Evolutionary conservation across 2,797 vertebrate genomes (phyloP).

Genomic region (Gadopsis bispinosus): DNA sequence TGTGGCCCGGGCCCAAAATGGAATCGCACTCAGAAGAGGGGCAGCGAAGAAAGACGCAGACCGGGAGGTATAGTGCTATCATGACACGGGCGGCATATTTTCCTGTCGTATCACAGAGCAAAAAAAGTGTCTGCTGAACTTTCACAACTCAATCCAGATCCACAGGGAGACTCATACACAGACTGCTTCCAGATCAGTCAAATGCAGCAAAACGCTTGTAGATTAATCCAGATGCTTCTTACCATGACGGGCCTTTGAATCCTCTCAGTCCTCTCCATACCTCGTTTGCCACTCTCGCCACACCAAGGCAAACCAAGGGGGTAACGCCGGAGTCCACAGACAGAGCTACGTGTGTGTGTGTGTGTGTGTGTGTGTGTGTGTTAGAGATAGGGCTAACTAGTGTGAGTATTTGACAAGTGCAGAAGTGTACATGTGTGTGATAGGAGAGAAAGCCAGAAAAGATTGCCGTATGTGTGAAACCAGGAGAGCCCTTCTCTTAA

Average conservation of each 20-base stretch:
- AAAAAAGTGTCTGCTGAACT: conserved; percentile 25
- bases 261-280: conserved; percentile 85
- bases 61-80: conserved; percentile 28
- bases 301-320: conserved; percentile 81
- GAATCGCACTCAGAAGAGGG: conserved; percentile 71
- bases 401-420: conserved; percentile 62
- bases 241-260: conserved; percentile 86
- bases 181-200: conserved; percentile 25
- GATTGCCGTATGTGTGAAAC: conserved; percentile 66
- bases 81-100: conserved; percentile 10
- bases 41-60: conserved; percentile 49
- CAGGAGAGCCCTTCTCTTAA: conserved; percentile 73
- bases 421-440: conserved; percentile 55
- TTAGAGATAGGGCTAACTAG: conserved; percentile 53
- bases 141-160: conserved; percentile 31
- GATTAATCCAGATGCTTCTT: conserved; percentile 74
- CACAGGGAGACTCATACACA: conserved; percentile 26
- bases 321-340: conserved; percentile 74
- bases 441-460: conserved; percentile 67
- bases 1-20: conserved; percentile 86
- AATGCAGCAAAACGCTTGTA: conserved; percentile 24
- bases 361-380: conserved; percentile 51
- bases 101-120: conserved; percentile 10
- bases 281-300: conserved; percentile 79
- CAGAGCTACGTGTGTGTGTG: conserved; percentile 49